phyloP scores from a whole-genome alignment of 2,888 invertebrate genomes.

The Heteromurus nitidus region DNA sequence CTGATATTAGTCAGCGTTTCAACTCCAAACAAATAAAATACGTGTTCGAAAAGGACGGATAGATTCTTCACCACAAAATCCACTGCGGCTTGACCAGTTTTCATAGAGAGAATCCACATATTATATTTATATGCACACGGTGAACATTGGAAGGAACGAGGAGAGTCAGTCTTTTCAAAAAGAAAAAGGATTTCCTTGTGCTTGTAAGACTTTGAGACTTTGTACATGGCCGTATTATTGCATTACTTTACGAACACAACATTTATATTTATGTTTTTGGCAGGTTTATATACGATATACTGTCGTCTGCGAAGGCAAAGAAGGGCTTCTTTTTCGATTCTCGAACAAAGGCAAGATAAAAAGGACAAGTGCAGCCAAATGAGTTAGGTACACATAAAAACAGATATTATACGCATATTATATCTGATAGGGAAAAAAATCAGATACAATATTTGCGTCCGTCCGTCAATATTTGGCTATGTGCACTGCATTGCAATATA shows the following conservation, averaged over 20 bases:
- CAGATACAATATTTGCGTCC: no score
- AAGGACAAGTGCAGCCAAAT: constrained; percentile 8
- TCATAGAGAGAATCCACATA: constrained; percentile 17
- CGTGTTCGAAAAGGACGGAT: no score
- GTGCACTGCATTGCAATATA: background rate
- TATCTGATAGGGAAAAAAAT: background rate
- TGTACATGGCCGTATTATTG: background rate
- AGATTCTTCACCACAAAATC: constrained; percentile 58
- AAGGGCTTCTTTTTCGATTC: no score
- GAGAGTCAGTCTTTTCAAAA: background rate
- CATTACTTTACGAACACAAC: background rate
- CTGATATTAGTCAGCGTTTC: no score
- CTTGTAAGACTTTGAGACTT: background rate
- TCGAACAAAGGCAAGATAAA: no score
- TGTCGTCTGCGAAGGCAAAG: background rate
- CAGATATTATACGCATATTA: background rate
- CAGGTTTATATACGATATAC: background rate
- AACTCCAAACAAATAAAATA: no score
- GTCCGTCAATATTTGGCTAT: background rate
- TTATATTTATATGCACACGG: background rate
- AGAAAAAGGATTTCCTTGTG: constrained; percentile 56
- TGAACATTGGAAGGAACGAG: background rate
- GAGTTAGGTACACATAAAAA: constrained; percentile 4
- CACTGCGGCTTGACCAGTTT: constrained; percentile 54
- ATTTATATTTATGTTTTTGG: background rate